phyloP scores from a whole-genome alignment of 2,888 invertebrate genomes.

The Carcina quercana region DNA sequence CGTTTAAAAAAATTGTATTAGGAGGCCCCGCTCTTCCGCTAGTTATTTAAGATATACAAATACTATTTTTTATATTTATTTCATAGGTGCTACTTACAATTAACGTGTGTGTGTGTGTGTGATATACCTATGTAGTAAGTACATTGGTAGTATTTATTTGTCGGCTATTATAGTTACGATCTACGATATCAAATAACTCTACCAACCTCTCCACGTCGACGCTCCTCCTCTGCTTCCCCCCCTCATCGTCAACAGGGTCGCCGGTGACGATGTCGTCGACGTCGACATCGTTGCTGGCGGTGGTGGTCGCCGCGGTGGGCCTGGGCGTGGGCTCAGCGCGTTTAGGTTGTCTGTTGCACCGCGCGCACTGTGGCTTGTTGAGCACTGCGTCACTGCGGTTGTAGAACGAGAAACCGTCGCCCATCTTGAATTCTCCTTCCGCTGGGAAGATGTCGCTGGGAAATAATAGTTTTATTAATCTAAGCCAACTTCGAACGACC shows the following conservation, averaged over 20 bases:
- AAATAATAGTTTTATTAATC: too few species aligned
- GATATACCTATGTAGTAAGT: too few species aligned
- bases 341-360: constrained; percentile 30
- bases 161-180: too few species aligned
- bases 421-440: constrained; percentile 81
- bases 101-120: too few species aligned
- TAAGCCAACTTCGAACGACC: too few species aligned
- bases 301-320: constrained; percentile 19
- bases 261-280: constrained; percentile 14
- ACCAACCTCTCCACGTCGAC: neutral
- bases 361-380: constrained; percentile 25
- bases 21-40: too few species aligned
- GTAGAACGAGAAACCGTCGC: constrained; percentile 73
- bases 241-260: constrained; percentile 4
- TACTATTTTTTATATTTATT: too few species aligned
- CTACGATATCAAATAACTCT: too few species aligned
- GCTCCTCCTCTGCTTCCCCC: constrained; percentile 22
- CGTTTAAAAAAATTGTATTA: too few species aligned
- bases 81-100: too few species aligned
- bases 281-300: constrained; percentile 19
- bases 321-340: constrained; percentile 14
- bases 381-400: constrained; percentile 27
- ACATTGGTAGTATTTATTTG: too few species aligned
- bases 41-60: too few species aligned
- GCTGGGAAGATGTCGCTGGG: constrained; percentile 71